These are phyloP conservation scores for Himalopsyche japonica DNA, from an alignment of 2,888 invertebrate species.

Conservation along the genomic window DNA sequence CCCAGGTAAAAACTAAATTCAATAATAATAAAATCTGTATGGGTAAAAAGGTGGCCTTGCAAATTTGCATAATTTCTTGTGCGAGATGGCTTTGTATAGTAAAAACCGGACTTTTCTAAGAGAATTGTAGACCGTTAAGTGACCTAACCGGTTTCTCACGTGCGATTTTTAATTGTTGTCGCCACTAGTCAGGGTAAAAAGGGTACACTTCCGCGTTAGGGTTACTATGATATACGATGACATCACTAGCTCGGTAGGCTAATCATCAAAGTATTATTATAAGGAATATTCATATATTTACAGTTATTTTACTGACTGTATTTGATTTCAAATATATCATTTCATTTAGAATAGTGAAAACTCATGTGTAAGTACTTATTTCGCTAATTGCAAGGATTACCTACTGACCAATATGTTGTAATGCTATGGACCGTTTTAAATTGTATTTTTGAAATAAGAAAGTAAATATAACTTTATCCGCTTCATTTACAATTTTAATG, in stretches of 20 bases:
- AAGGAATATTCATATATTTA: no score
- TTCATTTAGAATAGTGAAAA: no score
- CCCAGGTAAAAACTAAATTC: background rate
- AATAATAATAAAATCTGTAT: background rate
- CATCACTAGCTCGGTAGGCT: background rate
- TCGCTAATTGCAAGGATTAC: no score
- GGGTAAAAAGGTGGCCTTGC: background rate
- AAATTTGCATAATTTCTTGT: slow-evolving; percentile 15
- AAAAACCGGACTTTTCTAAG: slow-evolving; percentile 14
- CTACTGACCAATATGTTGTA: no score
- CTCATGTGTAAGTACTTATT: no score
- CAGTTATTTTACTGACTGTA: no score
- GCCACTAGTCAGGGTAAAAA: background rate
- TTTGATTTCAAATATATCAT: no score
- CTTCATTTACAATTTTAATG: no score
- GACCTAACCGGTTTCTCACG: slow-evolving; percentile 30
- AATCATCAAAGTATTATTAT: background rate
- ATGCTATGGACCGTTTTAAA: no score
- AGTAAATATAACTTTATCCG: no score
- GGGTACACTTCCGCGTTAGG: background rate
- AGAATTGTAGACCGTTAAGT: slow-evolving; percentile 12
- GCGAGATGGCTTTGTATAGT: background rate
- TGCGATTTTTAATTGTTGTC: slow-evolving; percentile 11
- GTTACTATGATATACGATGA: background rate
- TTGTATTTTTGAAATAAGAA: no score